These are phyloP conservation scores for Phragmatobia fuliginosa DNA, from an alignment of 2,888 invertebrate genomes.

Conservation along the genomic window DNA sequence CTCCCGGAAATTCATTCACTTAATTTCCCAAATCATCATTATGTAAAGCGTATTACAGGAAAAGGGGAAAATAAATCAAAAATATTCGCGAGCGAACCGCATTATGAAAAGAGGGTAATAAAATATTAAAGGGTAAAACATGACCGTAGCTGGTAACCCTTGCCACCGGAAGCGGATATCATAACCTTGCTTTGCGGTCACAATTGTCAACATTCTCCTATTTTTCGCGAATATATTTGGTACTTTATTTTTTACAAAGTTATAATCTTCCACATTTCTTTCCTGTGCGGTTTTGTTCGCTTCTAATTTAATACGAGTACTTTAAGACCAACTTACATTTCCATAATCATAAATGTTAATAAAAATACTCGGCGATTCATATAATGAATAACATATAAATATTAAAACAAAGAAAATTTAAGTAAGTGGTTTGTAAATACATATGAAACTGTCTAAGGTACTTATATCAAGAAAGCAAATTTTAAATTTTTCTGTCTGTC, in stretches of 20 bases:
- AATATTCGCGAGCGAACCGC: slow-evolving; percentile 47
- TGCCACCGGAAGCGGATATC: slow-evolving; percentile 64
- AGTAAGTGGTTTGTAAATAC: no score
- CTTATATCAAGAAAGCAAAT: no score
- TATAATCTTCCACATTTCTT: slow-evolving; percentile 28
- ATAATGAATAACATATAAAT: no score
- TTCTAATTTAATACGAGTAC: not conserved
- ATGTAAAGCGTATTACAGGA: slow-evolving; percentile 50
- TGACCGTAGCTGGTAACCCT: slow-evolving; percentile 59
- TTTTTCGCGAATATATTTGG: slow-evolving; percentile 47
- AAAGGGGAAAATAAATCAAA: slow-evolving; percentile 49
- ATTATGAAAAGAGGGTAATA: slow-evolving; percentile 54
- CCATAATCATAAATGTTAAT: no score
- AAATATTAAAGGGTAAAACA: slow-evolving; percentile 64
- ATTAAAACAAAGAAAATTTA: no score
- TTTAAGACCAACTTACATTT: no score
- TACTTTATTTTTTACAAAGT: slow-evolving; percentile 29
- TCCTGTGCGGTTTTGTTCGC: slow-evolving; percentile 12
- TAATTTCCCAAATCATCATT: slow-evolving; percentile 49
- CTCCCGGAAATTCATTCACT: slow-evolving; percentile 42
- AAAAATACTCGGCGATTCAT: no score
- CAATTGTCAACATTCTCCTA: slow-evolving; percentile 55
- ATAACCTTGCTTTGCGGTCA: slow-evolving; percentile 63
- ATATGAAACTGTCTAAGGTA: no score
- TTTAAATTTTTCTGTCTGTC: no score